A percentile compares a stretch with the other conserved stretches of the same genome.
phyloP scores from a whole-genome alignment of 2,888 invertebrate species.

The Zygogramma bicolorata region DNA sequence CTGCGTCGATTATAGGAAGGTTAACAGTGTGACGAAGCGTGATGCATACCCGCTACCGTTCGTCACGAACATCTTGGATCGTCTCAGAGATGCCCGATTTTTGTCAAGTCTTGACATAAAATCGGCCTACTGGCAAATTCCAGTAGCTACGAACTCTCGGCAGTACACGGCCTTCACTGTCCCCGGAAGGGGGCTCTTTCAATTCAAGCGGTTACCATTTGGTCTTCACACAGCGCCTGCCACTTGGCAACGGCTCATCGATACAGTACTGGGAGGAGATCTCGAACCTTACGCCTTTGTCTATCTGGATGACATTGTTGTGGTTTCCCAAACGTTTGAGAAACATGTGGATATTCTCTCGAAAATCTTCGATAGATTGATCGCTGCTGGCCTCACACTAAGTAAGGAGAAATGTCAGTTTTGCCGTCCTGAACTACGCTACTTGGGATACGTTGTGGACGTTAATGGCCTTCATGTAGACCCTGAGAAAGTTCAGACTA shows the following conservation, averaged over 20 bases:
- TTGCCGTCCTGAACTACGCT: constrained; percentile 25
- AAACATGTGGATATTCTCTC: constrained; percentile 39
- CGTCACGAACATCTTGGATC: no score
- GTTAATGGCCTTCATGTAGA: constrained; percentile 24
- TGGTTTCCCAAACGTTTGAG: constrained; percentile 40
- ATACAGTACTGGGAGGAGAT: constrained; percentile 43
- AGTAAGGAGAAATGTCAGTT: constrained; percentile 33
- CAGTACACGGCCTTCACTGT: no score
- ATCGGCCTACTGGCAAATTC: constrained; percentile 33
- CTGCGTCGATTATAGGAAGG: constrained; percentile 45
- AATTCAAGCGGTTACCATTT: constrained; percentile 52
- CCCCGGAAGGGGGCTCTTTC: no score
- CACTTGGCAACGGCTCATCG: constrained; percentile 48
- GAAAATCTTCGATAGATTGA: constrained; percentile 36
- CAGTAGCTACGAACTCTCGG: no score
- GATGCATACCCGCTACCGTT: no score
- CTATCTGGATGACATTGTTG: constrained; percentile 51
- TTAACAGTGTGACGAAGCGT: no score
- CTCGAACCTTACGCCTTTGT: constrained; percentile 43
- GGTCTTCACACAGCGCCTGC: constrained; percentile 49
- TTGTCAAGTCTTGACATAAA: constrained; percentile 34
- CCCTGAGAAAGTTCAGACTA: constrained; percentile 28
- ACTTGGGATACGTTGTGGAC: constrained; percentile 36
- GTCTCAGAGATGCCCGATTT: no score
- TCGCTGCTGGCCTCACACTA: constrained; percentile 45